These are phyloP conservation scores for Limonius californicus DNA, from an alignment of 1,140 invertebrate species.

Conservation along the genomic window DNA sequence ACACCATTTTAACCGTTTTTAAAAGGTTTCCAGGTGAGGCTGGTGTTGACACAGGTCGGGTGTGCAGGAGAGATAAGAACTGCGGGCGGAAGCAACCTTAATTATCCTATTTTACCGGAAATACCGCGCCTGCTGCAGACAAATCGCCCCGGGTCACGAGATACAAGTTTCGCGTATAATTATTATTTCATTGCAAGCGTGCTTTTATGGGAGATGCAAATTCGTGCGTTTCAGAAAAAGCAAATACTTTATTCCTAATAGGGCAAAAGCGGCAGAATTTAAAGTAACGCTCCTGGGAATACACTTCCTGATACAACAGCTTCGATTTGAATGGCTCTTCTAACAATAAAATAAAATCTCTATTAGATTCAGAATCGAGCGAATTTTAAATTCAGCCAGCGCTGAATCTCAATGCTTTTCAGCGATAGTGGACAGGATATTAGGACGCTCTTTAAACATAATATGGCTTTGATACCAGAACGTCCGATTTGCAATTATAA, in stretches of 20 bases:
- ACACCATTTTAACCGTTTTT: not conserved
- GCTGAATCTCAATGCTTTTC: not conserved
- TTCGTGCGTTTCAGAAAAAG: not conserved
- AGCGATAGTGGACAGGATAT: conserved; percentile 8
- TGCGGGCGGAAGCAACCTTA: not conserved
- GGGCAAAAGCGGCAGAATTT: too few relatives aligned
- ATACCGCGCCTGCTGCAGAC: not conserved
- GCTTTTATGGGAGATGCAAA: not conserved
- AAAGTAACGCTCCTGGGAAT: too few relatives aligned
- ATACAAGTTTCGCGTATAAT: not conserved
- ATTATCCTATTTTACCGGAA: conserved; percentile 9
- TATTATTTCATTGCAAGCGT: not conserved
- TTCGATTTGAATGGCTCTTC: too few relatives aligned
- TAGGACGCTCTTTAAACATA: not conserved
- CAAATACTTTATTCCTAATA: too few relatives aligned
- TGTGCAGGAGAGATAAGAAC: conserved; percentile 6
- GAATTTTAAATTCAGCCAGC: not conserved
- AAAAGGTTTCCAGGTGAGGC: conserved; percentile 1
- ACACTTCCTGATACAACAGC: too few relatives aligned
- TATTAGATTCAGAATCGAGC: too few relatives aligned
- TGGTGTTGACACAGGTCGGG: conserved; percentile 11
- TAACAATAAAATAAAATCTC: too few relatives aligned
- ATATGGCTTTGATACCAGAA: not conserved
- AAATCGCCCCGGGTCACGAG: not conserved
- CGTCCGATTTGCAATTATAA: not conserved